Evolutionary conservation across 2,797 vertebrate species (phyloP).

Genomic region (Catharus ustulatus): DNA sequence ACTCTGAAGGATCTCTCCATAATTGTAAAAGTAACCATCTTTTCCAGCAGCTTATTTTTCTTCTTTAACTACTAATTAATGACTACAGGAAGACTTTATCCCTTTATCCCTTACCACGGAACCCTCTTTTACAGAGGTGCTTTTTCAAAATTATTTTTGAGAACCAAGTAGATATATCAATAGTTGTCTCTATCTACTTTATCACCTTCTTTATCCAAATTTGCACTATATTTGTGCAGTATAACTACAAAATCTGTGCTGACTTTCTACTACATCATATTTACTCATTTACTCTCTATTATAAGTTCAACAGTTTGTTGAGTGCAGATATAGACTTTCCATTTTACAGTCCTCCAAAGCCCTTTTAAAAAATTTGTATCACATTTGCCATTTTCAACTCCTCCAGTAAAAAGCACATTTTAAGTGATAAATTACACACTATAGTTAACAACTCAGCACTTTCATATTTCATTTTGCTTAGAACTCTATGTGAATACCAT

Average conservation of each 20-base stretch:
- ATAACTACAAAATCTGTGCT: neutral
- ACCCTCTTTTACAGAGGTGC: neutral
- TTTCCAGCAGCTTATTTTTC: neutral
- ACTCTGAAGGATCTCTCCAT: neutral
- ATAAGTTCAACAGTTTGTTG: neutral
- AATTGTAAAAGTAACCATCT: neutral
- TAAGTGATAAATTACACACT: neutral
- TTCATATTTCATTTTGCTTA: slow-evolving; percentile 13
- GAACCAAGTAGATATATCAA: neutral
- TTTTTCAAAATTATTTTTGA: neutral
- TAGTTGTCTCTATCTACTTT: neutral
- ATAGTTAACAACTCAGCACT: slow-evolving; percentile 15
- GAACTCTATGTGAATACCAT: neutral
- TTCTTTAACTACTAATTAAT: neutral
- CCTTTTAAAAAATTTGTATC: neutral
- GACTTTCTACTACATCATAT: neutral
- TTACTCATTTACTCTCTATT: neutral
- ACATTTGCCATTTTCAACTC: slow-evolving; percentile 15
- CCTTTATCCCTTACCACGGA: neutral
- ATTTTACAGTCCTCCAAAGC: neutral
- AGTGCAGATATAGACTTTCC: neutral
- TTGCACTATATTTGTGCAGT: neutral
- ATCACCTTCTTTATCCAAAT: neutral
- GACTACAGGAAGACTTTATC: neutral
- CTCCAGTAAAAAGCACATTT: neutral